Conservation (phyloP, 1,140 invertebrate genomes). For the Drosophila rufa region DNA sequence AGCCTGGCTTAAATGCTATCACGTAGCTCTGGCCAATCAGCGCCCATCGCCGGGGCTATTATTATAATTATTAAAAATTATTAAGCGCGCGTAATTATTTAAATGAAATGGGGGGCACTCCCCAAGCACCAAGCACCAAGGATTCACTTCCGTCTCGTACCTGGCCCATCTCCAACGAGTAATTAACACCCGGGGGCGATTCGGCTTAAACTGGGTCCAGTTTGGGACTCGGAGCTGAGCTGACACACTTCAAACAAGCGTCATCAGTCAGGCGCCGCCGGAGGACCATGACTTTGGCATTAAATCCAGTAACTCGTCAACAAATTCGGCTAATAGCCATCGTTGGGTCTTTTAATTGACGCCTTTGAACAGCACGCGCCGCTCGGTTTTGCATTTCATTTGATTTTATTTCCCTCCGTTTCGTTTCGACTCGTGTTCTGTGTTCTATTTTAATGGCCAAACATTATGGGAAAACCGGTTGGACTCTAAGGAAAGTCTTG, state of each 20-base stretch:
- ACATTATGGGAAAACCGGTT: slow-evolving; percentile 45
- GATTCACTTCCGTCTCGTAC: slow-evolving; percentile 55
- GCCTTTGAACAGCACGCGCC: slow-evolving; percentile 75
- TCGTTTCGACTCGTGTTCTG: slow-evolving; percentile 22
- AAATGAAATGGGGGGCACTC: slow-evolving; percentile 70
- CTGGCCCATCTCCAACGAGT: slow-evolving; percentile 19
- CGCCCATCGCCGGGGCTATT: slow-evolving; percentile 69
- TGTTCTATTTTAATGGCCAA: slow-evolving; percentile 63
- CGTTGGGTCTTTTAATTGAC: slow-evolving; percentile 68
- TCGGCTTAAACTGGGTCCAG: slow-evolving; percentile 28
- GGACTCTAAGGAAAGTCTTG: slow-evolving; percentile 35
- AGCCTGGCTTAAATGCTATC: slow-evolving; percentile 67
- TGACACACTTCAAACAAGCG: slow-evolving; percentile 70
- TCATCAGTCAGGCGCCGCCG: slow-evolving; percentile 60
- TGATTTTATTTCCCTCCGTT: slow-evolving; percentile 14
- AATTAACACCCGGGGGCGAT: slow-evolving; percentile 75
- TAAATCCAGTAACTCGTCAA: slow-evolving; percentile 4
- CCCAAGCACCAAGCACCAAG: slow-evolving; percentile 25
- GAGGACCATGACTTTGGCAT: slow-evolving; percentile 22
- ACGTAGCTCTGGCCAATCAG: slow-evolving; percentile 70
- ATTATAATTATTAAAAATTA: slow-evolving; percentile 84
- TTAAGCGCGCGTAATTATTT: slow-evolving; percentile 82
- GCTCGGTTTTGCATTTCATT: slow-evolving; percentile 38
- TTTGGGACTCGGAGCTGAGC: neutral
- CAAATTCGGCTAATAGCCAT: slow-evolving; percentile 65